These are phyloP conservation scores for Misgurnus anguillicaudatus DNA, from an alignment of 2,113 vertebrate species.

Conservation along the genomic window DNA sequence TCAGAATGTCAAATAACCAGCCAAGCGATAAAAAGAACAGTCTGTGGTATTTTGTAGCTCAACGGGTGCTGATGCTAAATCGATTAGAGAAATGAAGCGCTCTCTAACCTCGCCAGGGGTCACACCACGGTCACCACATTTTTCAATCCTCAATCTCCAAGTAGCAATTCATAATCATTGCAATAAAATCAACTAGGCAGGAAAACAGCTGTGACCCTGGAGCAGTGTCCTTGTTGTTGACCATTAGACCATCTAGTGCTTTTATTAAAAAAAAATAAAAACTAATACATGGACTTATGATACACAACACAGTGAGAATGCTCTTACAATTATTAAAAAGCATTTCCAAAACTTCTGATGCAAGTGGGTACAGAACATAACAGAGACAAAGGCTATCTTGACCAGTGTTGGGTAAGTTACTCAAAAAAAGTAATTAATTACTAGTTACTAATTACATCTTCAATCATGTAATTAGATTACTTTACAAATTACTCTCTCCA, in stretches of 20 bases:
- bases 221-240: not conserved
- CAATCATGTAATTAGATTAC: too few relatives aligned
- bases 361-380: too few relatives aligned
- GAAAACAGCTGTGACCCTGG: not conserved
- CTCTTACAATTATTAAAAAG: too few relatives aligned
- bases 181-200: not conserved
- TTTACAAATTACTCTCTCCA: too few relatives aligned
- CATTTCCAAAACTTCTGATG: too few relatives aligned
- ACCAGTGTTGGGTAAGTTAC: too few relatives aligned
- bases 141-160: not conserved
- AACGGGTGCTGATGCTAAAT: slow-evolving; percentile 12
- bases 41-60: not conserved
- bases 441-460: too few relatives aligned
- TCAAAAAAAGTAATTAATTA: too few relatives aligned
- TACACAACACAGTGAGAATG: too few relatives aligned
- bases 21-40: slow-evolving; percentile 23
- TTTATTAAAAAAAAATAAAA: too few relatives aligned
- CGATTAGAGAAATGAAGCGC: slow-evolving; percentile 17
- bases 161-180: not conserved
- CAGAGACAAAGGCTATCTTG: too few relatives aligned
- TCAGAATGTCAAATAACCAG: slow-evolving; percentile 31
- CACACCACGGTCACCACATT: slow-evolving; percentile 6
- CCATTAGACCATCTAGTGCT: not conserved
- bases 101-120: slow-evolving; percentile 23
- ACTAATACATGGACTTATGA: too few relatives aligned